These are phyloP conservation scores for Iselma pallidipennis DNA, from an alignment of 2,888 invertebrate genomes.

Conservation along the genomic window DNA sequence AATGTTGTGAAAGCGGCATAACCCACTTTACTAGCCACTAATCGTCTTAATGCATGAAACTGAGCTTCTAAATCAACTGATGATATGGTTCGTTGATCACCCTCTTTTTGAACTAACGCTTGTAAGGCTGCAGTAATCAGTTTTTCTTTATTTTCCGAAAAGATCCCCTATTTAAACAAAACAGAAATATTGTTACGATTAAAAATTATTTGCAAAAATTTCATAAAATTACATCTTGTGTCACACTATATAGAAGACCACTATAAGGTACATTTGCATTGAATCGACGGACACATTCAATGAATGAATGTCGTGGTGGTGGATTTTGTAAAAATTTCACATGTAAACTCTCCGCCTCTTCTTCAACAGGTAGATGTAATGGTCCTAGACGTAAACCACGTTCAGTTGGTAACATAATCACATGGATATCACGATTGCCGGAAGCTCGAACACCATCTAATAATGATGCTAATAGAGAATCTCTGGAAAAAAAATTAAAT, in stretches of 20 bases:
- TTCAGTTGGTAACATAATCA: constrained; percentile 82
- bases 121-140: constrained; percentile 89
- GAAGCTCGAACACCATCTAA: constrained; percentile 96
- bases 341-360: constrained; percentile 93
- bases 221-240: constrained; percentile 82
- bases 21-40: constrained; percentile 97
- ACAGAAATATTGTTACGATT: constrained; percentile 31
- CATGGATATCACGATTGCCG: constrained; percentile 95
- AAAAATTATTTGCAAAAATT: constrained; percentile 1
- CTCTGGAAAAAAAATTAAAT: constrained; percentile 63
- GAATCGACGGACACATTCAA: constrained; percentile 89
- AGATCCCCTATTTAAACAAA: constrained; percentile 90
- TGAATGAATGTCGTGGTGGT: constrained; percentile 66
- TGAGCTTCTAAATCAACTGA: constrained; percentile 87
- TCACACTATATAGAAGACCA: constrained; percentile 93
- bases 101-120: constrained; percentile 75
- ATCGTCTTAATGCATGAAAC: constrained; percentile 89
- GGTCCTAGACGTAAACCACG: constrained; percentile 90
- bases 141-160: constrained; percentile 98
- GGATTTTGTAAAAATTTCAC: constrained; percentile 76
- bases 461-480: constrained; percentile 91
- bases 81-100: constrained; percentile 64
- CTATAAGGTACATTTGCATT: constrained; percentile 98
- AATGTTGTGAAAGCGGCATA: constrained; percentile 93
- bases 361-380: constrained; percentile 86